These are phyloP conservation scores for Momotus momota DNA, from an alignment of 2,797 vertebrate species.

Conservation along the genomic window DNA sequence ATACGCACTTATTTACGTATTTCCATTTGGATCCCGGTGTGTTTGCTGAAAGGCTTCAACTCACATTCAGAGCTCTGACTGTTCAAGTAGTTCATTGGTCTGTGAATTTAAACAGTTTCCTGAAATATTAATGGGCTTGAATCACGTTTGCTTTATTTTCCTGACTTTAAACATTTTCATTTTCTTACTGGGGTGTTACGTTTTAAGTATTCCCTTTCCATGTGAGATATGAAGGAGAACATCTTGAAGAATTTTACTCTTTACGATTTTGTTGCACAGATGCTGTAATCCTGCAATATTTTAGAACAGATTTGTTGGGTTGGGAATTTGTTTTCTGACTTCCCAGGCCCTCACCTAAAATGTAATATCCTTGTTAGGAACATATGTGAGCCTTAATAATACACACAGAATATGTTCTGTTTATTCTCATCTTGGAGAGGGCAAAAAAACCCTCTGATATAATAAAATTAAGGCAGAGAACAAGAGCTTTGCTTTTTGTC, in stretches of 20 bases:
- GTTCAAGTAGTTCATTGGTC: background rate
- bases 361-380: background rate
- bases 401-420: background rate
- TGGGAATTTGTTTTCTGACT: background rate
- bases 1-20: background rate
- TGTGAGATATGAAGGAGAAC: background rate
- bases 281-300: background rate
- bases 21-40: background rate
- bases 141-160: background rate
- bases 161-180: background rate
- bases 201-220: background rate
- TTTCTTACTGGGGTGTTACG: background rate
- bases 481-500: background rate
- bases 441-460: background rate
- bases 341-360: background rate
- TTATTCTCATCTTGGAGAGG: background rate
- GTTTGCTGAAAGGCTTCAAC: background rate
- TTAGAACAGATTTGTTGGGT: background rate
- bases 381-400: background rate
- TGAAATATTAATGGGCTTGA: slow-evolving; percentile 37
- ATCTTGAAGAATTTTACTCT: background rate
- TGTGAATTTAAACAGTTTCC: background rate
- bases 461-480: background rate
- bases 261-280: background rate
- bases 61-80: background rate